Conservation (phyloP, 2,797 vertebrate species). For the Crax fasciolata region DNA sequence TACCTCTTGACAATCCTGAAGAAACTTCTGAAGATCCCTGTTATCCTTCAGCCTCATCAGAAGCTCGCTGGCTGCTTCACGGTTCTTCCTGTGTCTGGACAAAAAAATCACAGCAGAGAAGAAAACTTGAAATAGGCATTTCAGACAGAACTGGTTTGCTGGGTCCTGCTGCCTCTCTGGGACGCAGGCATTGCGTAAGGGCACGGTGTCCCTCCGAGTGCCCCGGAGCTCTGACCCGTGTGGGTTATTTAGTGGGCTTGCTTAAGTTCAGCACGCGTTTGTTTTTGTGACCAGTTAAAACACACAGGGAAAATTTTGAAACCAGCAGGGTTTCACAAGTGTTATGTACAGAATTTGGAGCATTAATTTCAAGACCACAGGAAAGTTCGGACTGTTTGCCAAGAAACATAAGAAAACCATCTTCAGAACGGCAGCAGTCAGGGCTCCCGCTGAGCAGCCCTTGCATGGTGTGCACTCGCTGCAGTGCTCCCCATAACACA, state of each 20-base stretch:
- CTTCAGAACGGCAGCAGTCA: background rate
- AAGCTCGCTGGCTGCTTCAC: slow-evolving; percentile 92
- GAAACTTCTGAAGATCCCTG: slow-evolving; percentile 96
- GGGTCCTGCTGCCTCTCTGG: background rate
- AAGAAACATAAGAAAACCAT: background rate
- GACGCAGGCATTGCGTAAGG: fast-evolving
- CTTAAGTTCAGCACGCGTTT: background rate
- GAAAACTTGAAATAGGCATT: background rate
- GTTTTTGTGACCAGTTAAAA: slow-evolving; percentile 12
- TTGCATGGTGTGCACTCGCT: background rate
- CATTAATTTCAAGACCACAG: background rate
- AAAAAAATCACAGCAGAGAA: background rate
- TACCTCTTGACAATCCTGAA: slow-evolving; percentile 99
- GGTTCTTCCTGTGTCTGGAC: slow-evolving; percentile 86
- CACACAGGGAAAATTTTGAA: background rate
- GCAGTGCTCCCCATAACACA: background rate
- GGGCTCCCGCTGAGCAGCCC: background rate
- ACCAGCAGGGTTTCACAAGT: background rate
- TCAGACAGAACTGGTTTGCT: background rate
- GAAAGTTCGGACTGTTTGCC: background rate
- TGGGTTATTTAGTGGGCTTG: background rate
- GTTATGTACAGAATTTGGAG: background rate
- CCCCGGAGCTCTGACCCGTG: background rate
- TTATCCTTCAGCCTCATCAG: slow-evolving; percentile 95
- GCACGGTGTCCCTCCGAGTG: background rate